A percentile compares a stretch with the other conserved stretches of the same genome.
phyloP scores from a whole-genome alignment of 2,113 vertebrate genomes.

The Halichoerus grypus region DNA sequence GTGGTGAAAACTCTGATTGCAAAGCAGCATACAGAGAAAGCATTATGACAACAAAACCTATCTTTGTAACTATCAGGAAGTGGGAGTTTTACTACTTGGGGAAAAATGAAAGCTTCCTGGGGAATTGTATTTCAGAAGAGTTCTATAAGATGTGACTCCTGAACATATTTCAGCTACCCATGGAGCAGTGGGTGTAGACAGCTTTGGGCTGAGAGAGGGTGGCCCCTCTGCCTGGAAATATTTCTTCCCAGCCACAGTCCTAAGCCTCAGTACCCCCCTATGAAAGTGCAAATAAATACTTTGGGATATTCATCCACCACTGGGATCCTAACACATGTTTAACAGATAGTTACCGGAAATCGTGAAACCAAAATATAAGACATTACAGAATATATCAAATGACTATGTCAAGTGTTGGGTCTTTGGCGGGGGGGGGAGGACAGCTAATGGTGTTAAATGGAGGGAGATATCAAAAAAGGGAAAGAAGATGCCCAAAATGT shows the following conservation, averaged over 20 bases:
- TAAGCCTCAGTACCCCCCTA: background rate
- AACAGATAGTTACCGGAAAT: slow-evolving; percentile 12
- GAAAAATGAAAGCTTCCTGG: slow-evolving; percentile 70
- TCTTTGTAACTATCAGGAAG: slow-evolving; percentile 63
- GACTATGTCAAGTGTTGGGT: background rate
- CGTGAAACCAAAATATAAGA: slow-evolving; percentile 19
- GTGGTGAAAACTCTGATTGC: slow-evolving; percentile 68
- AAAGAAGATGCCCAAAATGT: background rate
- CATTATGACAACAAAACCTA: slow-evolving; percentile 66
- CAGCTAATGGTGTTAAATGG: background rate
- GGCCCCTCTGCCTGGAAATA: background rate
- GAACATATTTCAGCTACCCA: background rate
- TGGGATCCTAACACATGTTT: background rate
- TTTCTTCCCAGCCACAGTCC: background rate
- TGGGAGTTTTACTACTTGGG: slow-evolving; percentile 69
- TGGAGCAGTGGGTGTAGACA: background rate
- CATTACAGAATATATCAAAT: background rate
- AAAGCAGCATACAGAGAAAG: slow-evolving; percentile 80
- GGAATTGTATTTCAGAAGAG: slow-evolving; percentile 64
- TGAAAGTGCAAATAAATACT: slow-evolving; percentile 29
- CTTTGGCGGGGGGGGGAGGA: background rate
- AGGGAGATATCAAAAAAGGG: background rate
- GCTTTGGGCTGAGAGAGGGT: background rate
- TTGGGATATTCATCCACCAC: background rate
- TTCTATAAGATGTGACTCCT: slow-evolving; percentile 54